Percentiles rank a stretch among this genome's conserved stretches.
phyloP scores from a whole-genome alignment of 1,140 invertebrate species.

The Hyphantria cunea region DNA sequence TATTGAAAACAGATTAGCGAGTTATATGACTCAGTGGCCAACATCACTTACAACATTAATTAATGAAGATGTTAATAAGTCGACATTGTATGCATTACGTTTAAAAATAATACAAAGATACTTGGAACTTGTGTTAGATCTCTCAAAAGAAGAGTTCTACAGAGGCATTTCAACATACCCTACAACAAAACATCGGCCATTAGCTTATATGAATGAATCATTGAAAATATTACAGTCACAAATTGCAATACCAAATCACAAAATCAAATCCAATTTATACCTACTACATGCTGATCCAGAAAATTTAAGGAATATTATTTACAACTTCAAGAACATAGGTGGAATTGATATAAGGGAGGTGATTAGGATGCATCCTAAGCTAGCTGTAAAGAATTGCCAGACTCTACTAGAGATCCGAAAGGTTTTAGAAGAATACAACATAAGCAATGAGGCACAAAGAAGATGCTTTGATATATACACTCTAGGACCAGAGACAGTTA shows the following conservation, averaged over 20 bases:
- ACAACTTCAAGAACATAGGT: conserved; percentile 67
- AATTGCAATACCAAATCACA: conserved; percentile 67
- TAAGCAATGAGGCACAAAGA: conserved; percentile 68
- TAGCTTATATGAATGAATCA: conserved; percentile 71
- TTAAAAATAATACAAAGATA: conserved; percentile 71
- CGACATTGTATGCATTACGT: conserved; percentile 60
- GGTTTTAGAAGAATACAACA: conserved; percentile 72
- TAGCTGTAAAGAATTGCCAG: conserved; percentile 68
- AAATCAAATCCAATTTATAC: conserved; percentile 80
- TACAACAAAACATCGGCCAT: conserved; percentile 76
- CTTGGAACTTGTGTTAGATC: conserved; percentile 72
- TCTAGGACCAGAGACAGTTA: conserved; percentile 68
- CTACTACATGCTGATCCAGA: conserved; percentile 73
- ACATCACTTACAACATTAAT: conserved; percentile 65
- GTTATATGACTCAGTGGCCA: conserved; percentile 62
- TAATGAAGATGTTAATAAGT: conserved; percentile 50
- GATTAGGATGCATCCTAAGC: conserved; percentile 70
- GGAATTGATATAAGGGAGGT: conserved; percentile 75
- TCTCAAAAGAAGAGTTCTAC: conserved; percentile 71
- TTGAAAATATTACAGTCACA: conserved; percentile 75
- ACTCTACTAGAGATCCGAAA: conserved; percentile 71
- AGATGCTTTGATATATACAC: conserved; percentile 75
- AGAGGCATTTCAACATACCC: conserved; percentile 73
- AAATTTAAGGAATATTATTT: conserved; percentile 73
- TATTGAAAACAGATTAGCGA: conserved; percentile 72